A percentile compares a stretch with the other conserved stretches of the same genome.
Conservation (phyloP, 2,797 vertebrate genomes). For the Phataginus tetradactyla region DNA sequence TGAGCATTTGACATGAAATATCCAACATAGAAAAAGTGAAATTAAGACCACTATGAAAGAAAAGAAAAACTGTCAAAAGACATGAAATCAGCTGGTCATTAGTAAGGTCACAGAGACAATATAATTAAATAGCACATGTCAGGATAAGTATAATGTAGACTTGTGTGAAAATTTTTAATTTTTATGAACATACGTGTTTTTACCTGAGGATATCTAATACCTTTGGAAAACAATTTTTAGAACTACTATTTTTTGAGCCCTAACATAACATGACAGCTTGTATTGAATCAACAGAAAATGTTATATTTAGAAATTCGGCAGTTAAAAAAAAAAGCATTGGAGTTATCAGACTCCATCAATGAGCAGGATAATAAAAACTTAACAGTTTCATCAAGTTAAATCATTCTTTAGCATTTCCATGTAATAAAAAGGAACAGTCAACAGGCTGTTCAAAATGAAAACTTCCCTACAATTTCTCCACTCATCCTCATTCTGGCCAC, state of each 20-base stretch:
- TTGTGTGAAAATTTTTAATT: not conserved
- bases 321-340: slow-evolving; percentile 68
- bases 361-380: slow-evolving; percentile 83
- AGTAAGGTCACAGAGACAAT: not conserved
- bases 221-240: slow-evolving; percentile 54
- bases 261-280: slow-evolving; percentile 86
- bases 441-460: slow-evolving; percentile 80
- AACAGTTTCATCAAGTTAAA: slow-evolving; percentile 86
- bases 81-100: not conserved
- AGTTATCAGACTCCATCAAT: slow-evolving; percentile 73
- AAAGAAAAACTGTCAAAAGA: not conserved
- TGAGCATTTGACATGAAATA: not conserved
- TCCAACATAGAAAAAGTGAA: not conserved
- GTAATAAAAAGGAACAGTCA: slow-evolving; percentile 80
- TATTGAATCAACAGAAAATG: slow-evolving; percentile 78
- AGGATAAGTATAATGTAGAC: not conserved
- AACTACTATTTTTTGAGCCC: slow-evolving; percentile 82
- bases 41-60: not conserved
- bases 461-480: slow-evolving; percentile 25
- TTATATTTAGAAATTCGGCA: slow-evolving; percentile 74
- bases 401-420: slow-evolving; percentile 73
- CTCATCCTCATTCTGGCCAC: slow-evolving; percentile 68
- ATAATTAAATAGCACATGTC: not conserved
- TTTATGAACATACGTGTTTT: slow-evolving; percentile 33
- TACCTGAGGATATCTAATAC: slow-evolving; percentile 54